These are phyloP conservation scores for Lapara coniferarum DNA, from an alignment of 2,888 invertebrate species.

Conservation along the genomic window DNA sequence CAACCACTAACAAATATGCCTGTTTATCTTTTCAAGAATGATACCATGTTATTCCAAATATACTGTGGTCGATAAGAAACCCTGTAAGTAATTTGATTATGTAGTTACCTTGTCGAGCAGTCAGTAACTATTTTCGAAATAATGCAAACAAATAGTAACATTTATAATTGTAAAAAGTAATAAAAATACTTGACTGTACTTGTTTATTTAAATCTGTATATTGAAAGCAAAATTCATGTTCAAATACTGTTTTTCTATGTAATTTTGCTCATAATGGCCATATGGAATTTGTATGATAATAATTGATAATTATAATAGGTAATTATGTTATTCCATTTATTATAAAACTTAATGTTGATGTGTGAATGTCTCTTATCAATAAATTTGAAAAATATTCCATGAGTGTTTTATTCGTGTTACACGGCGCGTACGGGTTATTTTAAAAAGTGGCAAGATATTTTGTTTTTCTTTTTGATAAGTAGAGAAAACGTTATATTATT, in stretches of 20 bases:
- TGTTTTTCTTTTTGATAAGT: no score
- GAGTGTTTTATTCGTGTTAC: neutral
- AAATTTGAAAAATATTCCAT: slow-evolving; percentile 64
- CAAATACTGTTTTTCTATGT: slow-evolving; percentile 28
- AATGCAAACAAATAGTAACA: neutral
- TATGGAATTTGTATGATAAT: slow-evolving; percentile 66
- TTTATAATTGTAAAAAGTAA: neutral
- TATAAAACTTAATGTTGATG: slow-evolving; percentile 77
- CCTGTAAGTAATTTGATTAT: neutral
- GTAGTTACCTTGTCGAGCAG: slow-evolving; percentile 19
- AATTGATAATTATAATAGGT: slow-evolving; percentile 47
- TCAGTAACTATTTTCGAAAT: slow-evolving; percentile 3
- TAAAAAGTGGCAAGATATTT: no score
- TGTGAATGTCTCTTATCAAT: slow-evolving; percentile 84
- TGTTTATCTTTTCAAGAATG: neutral
- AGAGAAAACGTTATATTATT: no score
- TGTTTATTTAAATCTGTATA: slow-evolving; percentile 22
- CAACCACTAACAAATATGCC: no score
- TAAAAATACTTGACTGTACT: slow-evolving; percentile 19
- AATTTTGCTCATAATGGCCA: slow-evolving; percentile 56
- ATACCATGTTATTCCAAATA: neutral
- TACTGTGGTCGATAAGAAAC: neutral
- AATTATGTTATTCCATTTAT: slow-evolving; percentile 71
- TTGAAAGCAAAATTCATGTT: slow-evolving; percentile 18
- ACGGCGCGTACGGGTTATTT: no score